Evolutionary conservation across 2,888 invertebrate genomes (phyloP).

Genomic region (Ormyrus pomaceus): DNA sequence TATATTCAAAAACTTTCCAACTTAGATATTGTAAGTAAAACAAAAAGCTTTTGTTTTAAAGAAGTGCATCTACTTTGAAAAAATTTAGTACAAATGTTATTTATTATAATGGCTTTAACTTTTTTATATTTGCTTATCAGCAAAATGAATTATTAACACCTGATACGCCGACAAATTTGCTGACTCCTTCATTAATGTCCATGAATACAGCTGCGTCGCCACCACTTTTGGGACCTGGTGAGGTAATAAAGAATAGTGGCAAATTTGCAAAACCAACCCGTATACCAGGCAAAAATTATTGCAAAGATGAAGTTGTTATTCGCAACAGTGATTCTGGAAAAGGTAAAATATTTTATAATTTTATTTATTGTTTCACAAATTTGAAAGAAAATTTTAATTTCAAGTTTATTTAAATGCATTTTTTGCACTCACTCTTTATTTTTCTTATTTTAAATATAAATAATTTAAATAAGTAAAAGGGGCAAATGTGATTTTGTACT

Average conservation of each 20-base stretch:
- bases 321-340: conserved; percentile 97
- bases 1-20: conserved; percentile 78
- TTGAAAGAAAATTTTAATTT: conserved; percentile 11
- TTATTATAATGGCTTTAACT: no score
- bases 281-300: conserved; percentile 94
- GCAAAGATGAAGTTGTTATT: conserved; percentile 96
- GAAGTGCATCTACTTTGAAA: no score
- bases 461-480: background rate
- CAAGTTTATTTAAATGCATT: conserved; percentile 9
- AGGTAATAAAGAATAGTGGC: conserved; percentile 91
- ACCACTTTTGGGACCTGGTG: conserved; percentile 86
- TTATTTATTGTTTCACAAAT: conserved; percentile 2
- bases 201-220: conserved; percentile 76
- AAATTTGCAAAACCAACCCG: conserved; percentile 92
- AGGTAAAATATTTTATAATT: conserved; percentile 80
- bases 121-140: conserved; percentile 19
- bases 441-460: conserved; percentile 19
- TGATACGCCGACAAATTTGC: conserved; percentile 68
- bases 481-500: conserved; percentile 20
- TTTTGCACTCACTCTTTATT: conserved; percentile 9
- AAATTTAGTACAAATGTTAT: no score
- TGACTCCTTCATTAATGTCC: conserved; percentile 65
- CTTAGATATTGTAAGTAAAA: conserved; percentile 72
- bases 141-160: conserved; percentile 61
- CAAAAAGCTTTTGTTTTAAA: background rate